Evolutionary conservation across 1,140 invertebrate genomes (phyloP), one percentile per base, ranked within the genome.

Genomic region (Drosophila willistoni): DNA sequence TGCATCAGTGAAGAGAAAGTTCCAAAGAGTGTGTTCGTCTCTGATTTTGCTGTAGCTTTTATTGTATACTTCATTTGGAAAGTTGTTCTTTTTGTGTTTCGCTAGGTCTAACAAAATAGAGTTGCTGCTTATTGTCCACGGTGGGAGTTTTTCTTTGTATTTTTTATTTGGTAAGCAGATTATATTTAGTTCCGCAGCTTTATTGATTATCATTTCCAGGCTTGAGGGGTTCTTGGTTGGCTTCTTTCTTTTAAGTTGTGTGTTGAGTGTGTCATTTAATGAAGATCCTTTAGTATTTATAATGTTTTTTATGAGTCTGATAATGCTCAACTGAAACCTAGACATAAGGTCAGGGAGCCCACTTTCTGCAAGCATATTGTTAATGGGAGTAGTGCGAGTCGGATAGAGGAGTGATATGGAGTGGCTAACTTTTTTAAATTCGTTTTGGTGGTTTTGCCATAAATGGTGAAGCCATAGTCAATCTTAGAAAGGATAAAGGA

Each of bases 351-450:
- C 41, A 42, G 12, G 41, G 41, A 13, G 41, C 3, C 41, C n/a
- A 36, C 34, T 36, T 36, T 36, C 34, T 36, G 34, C 34, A 12
- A 36, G 7, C 34, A 36, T 36, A 14, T 44, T 14, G 13, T 44
- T 44, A 44, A 44, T 44, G 42, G 42, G 14, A 44, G 42, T 44
- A 14, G 42, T 44, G 42, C n/a, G 42, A 44, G 42, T 44, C 14
- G 42, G 4, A 44, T 44, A 44, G 42, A 44, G 42, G 42, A 44
- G 42, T 17, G 42, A 44, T 44, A 44, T 14, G 42, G 42, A 44
- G 29, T 29, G 29, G 29, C 29, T 29, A 29, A 29, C 29, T 29
- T 29, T 29, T 29, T 29, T 29, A 29, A 29, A 29, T 29, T 29
- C 29, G 29, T 29, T 29, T 29, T 29, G 29, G 29, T 29, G 29